phyloP scores from a whole-genome alignment of 2,113 vertebrate genomes.

The Candoia aspera region DNA sequence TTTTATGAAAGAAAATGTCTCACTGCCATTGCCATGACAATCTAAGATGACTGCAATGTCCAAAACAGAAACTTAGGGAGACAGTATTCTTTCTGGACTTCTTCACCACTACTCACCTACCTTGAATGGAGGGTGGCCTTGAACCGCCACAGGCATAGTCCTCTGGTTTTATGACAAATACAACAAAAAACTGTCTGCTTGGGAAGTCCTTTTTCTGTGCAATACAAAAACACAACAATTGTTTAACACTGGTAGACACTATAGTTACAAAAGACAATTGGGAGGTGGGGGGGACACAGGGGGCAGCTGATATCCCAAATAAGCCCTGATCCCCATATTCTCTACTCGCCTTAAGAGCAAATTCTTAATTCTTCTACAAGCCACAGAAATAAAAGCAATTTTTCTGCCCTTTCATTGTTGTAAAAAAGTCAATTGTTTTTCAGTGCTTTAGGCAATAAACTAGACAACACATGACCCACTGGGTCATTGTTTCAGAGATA shows the following conservation, averaged over 20 bases:
- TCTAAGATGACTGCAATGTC: neutral
- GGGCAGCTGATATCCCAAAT: neutral
- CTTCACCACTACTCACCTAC: conserved; percentile 58
- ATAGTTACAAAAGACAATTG: neutral
- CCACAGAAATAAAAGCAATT: neutral
- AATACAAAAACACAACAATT: conserved; percentile 8
- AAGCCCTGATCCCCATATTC: neutral
- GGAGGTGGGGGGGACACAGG: neutral
- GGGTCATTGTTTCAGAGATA: too few species aligned
- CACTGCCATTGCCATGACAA: neutral
- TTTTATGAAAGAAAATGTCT: neutral
- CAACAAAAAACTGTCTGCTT: conserved; percentile 76
- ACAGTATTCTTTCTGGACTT: neutral
- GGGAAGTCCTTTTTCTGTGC: conserved; percentile 79
- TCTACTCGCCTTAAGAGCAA: neutral
- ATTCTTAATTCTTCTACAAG: neutral
- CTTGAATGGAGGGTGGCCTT: conserved; percentile 69
- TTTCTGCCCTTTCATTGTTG: neutral
- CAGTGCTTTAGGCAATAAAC: neutral
- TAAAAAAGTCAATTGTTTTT: neutral
- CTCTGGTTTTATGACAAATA: conserved; percentile 83
- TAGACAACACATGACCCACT: too few species aligned
- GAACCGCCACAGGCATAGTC: conserved; percentile 81
- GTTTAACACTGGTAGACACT: neutral
- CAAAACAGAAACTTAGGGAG: neutral